Base-by-base conservation (phyloP, 2,888 invertebrate genomes). In the Eurytoma californica region DNA sequence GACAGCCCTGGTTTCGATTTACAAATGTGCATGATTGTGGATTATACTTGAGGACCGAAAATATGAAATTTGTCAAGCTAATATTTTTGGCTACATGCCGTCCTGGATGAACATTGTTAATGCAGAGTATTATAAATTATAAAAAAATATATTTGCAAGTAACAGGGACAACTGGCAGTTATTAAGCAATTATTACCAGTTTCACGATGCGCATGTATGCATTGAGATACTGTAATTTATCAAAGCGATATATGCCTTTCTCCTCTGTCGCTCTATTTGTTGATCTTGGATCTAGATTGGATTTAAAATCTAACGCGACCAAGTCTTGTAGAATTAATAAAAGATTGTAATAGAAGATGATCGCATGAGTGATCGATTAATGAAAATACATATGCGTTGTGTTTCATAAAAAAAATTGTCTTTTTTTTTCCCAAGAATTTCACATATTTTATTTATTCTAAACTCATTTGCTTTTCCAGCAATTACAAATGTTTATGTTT, bases 61-160 rank as follows among this genome's bases (percentile, higher is more conserved):
- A 81, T 79, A 74, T 76, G 68, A 79, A 79, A 77, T 67, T 77
- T 74, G 74, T 82, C 81, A 80, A 80, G 47, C 69, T 80, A 39
- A 80, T 82, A 82, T 82, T 82, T 82, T 82, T 82, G 82, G 82
- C 80, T 80, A 78, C 73, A 78, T 80, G 80, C 82, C 82, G 82
- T 82, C 82, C 82, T 76, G 82, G 80, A 78, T 72, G 69, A 80
- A 78, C 66, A 82, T 79, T 80, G 78, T 78, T 82, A 80, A 82
- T 82, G 82, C 80, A 82, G 78, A 82, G 82, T 82, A 82, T 82
- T 82, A 82, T 80, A 76, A 82, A 80, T 74, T 78, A 82, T 82
- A 82, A 72, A 82, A 80, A 82, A 80, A 80, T 82, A 82, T 80
- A 82, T 82, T 82, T 82, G 78, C 80, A 82, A 78, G 30, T 77